These are phyloP conservation scores for Lasioglossum marginatum DNA, from an alignment of 2,888 invertebrate genomes.

Conservation along the genomic window DNA sequence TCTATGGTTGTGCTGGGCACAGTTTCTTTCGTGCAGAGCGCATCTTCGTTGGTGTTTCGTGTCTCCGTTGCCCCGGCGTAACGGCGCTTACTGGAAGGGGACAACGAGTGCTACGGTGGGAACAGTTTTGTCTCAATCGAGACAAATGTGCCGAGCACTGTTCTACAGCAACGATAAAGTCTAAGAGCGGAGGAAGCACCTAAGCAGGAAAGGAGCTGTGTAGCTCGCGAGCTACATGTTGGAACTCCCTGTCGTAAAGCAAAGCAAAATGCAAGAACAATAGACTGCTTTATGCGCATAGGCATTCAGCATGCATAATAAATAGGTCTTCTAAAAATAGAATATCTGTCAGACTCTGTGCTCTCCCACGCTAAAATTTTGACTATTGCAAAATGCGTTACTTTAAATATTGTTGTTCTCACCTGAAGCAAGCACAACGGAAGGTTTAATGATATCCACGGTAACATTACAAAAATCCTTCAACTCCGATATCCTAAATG, in stretches of 20 bases:
- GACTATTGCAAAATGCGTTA: not conserved
- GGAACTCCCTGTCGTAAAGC: not conserved
- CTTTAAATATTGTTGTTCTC: slow-evolving; percentile 58
- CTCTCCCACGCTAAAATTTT: not conserved
- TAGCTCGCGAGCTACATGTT: no score
- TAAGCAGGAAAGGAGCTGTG: no score
- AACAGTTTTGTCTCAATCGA: no score
- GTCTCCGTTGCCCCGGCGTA: no score
- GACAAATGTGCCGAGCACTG: no score
- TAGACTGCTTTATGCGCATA: not conserved
- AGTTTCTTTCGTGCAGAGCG: no score
- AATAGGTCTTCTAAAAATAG: not conserved
- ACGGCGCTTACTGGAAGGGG: no score
- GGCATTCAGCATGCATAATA: not conserved
- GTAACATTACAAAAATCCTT: slow-evolving; percentile 92
- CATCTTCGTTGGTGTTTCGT: no score
- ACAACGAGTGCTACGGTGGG: no score
- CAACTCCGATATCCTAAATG: slow-evolving; percentile 90
- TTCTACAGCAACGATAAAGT: no score
- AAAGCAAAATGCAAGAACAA: not conserved
- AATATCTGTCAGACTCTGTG: not conserved
- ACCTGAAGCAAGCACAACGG: slow-evolving; percentile 93
- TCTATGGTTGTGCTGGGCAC: no score
- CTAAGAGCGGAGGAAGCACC: no score
- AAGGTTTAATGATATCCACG: slow-evolving; percentile 90